Evolutionary conservation across 1,140 invertebrate genomes (phyloP).

Genomic region (Caenorhabditis remanei): DNA sequence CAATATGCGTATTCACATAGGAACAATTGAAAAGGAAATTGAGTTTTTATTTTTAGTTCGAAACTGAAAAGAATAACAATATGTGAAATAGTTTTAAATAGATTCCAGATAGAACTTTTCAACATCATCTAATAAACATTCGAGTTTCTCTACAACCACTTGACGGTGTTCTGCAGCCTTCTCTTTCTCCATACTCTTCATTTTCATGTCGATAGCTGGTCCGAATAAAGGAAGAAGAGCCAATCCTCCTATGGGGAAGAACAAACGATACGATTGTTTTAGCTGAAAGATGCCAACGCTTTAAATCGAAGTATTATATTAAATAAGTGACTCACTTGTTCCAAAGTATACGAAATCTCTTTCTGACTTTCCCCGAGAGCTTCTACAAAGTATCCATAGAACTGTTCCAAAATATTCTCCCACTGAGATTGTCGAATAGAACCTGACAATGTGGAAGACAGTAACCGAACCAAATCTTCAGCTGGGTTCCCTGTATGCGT

Average conservation of each 20-base stretch:
- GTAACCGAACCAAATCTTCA: neutral
- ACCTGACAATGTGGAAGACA: neutral
- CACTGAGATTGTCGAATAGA: neutral
- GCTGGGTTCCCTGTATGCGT: neutral
- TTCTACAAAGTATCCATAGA: neutral
- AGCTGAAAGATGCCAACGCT: neutral
- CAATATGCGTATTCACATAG: too few species aligned
- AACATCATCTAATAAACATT: neutral
- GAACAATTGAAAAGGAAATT: too few species aligned
- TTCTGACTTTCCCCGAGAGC: neutral
- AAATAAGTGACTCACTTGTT: neutral
- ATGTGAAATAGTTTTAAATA: neutral
- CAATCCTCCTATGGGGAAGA: neutral
- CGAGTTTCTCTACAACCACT: neutral
- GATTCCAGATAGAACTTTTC: slow-evolving; percentile 2
- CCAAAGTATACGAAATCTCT: neutral
- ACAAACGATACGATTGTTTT: neutral
- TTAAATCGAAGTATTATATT: neutral
- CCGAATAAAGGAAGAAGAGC: slow-evolving; percentile 2
- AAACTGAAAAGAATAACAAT: too few species aligned
- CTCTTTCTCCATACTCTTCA: neutral
- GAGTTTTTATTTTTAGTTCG: too few species aligned
- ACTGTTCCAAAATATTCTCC: slow-evolving; percentile 12
- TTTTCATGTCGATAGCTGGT: neutral
- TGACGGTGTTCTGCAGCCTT: neutral